Conservation (phyloP, 2,113 vertebrate species). For the Acanthochromis polyacanthus region DNA sequence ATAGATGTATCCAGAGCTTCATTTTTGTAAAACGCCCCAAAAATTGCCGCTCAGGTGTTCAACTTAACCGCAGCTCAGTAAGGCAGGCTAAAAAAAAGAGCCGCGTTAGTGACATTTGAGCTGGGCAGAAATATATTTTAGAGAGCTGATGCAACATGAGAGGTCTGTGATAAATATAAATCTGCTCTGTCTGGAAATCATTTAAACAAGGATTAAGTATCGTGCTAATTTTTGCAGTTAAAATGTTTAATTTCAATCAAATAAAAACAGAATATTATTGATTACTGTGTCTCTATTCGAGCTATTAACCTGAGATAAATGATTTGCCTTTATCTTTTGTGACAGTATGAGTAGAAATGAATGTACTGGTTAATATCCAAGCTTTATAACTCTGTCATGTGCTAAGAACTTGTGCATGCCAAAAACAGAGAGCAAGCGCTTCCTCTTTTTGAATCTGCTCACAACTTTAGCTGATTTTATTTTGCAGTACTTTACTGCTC, state of each 20-base stretch:
- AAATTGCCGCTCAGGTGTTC: slow-evolving; percentile 31
- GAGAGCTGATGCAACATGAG: slow-evolving; percentile 49
- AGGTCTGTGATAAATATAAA: slow-evolving; percentile 56
- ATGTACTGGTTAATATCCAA: slow-evolving; percentile 73
- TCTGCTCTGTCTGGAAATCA: not conserved
- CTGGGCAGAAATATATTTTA: slow-evolving; percentile 51
- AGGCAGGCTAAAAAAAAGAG: not conserved
- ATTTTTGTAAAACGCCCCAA: slow-evolving; percentile 51
- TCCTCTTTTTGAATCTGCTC: slow-evolving; percentile 48
- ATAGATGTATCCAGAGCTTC: slow-evolving; percentile 20
- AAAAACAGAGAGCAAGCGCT: slow-evolving; percentile 51
- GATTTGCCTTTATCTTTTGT: slow-evolving; percentile 50
- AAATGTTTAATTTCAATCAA: slow-evolving; percentile 11
- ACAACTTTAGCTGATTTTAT: slow-evolving; percentile 57
- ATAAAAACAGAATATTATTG: slow-evolving; percentile 3
- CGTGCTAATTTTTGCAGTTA: not conserved
- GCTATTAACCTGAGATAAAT: slow-evolving; percentile 50
- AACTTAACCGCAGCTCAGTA: slow-evolving; percentile 14
- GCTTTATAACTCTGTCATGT: slow-evolving; percentile 65
- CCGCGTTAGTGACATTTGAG: slow-evolving; percentile 46
- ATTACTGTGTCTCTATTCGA: slow-evolving; percentile 30
- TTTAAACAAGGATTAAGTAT: not conserved
- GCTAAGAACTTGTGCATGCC: slow-evolving; percentile 52
- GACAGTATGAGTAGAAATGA: slow-evolving; percentile 67
- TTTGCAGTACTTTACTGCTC: slow-evolving; percentile 48